A percentile compares a stretch with the other conserved stretches of the same genome.
phyloP scores from a whole-genome alignment of 2,888 invertebrate genomes.

The Diploptera punctata region DNA sequence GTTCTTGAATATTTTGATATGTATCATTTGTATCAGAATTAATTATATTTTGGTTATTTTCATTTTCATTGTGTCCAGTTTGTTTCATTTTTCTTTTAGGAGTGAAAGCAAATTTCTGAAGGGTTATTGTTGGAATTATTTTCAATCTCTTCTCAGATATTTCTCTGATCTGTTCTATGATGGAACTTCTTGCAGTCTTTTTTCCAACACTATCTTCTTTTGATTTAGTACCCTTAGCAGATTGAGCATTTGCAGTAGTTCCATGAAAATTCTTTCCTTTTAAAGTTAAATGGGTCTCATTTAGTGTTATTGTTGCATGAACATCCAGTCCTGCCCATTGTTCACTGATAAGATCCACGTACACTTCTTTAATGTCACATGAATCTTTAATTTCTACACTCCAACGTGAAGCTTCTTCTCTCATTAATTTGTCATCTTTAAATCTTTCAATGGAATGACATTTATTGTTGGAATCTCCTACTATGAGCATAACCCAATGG shows the following conservation, averaged over 20 bases:
- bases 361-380: slow-evolving; percentile 57
- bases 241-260: background rate
- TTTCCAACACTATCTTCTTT: background rate
- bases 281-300: background rate
- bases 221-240: background rate
- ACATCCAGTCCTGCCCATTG: slow-evolving; percentile 54
- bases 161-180: slow-evolving; percentile 25
- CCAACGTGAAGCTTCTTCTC: slow-evolving; percentile 9
- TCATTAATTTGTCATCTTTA: slow-evolving; percentile 15
- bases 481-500: slow-evolving; percentile 65
- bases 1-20: no score
- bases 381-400: slow-evolving; percentile 56
- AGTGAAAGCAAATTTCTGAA: background rate
- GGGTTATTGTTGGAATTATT: background rate
- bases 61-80: no score
- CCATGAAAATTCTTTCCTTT: background rate
- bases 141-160: slow-evolving; percentile 5
- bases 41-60: no score
- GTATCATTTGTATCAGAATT: no score
- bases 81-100: background rate
- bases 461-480: slow-evolving; percentile 70
- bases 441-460: slow-evolving; percentile 60
- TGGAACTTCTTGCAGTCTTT: slow-evolving; percentile 13
- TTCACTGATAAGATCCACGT: slow-evolving; percentile 65
- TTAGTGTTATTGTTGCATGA: slow-evolving; percentile 15